Percentiles rank a stretch among this genome's conserved stretches.
Conservation (phyloP, 1,140 invertebrate species). For the Theocolax elegans region DNA sequence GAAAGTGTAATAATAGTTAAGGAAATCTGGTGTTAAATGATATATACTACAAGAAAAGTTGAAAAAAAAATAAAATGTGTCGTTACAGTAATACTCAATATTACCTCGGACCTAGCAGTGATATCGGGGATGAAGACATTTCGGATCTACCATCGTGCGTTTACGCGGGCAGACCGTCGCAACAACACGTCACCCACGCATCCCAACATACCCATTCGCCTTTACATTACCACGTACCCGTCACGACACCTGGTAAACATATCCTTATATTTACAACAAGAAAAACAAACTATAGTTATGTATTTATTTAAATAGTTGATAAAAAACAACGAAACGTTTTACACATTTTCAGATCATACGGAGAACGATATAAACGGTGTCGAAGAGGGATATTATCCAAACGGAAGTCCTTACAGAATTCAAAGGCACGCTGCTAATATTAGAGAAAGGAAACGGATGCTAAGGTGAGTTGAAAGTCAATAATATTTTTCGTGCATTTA, state of each 20-base stretch:
- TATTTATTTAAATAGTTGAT: neutral
- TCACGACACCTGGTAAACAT: constrained; percentile 59
- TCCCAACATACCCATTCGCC: constrained; percentile 61
- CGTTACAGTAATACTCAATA: too few species aligned
- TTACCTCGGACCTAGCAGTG: constrained; percentile 65
- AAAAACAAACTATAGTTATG: neutral
- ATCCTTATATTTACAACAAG: neutral
- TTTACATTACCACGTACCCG: constrained; percentile 63
- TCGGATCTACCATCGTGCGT: constrained; percentile 76
- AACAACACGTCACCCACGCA: constrained; percentile 59
- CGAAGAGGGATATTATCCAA: constrained; percentile 70
- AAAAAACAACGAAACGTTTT: neutral
- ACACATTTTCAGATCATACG: constrained; percentile 61
- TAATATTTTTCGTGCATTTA: neutral
- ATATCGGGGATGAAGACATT: constrained; percentile 70
- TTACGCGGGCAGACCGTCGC: constrained; percentile 70
- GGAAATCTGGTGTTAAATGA: too few species aligned
- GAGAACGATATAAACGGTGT: constrained; percentile 63
- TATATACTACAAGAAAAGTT: too few species aligned
- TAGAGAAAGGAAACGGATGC: constrained; percentile 94
- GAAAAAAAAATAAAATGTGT: too few species aligned
- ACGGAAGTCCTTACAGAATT: constrained; percentile 84
- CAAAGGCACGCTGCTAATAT: constrained; percentile 92
- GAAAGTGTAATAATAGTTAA: too few species aligned
- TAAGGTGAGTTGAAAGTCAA: constrained; percentile 78